phyloP scores from a whole-genome alignment of 2,113 vertebrate species.

The Motacilla tschutschensis region DNA sequence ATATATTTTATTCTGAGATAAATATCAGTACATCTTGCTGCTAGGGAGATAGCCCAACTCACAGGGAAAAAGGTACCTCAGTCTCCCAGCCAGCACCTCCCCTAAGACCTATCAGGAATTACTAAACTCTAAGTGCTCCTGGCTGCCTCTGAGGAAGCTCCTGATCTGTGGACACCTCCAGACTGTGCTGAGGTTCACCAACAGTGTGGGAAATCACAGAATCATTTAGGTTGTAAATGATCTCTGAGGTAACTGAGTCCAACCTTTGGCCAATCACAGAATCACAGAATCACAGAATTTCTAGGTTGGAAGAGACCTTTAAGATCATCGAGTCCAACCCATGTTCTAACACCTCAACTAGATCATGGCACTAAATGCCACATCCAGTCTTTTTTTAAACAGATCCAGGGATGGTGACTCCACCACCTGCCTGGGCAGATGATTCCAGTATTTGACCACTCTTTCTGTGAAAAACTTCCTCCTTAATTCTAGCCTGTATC shows the following conservation, averaged over 20 bases:
- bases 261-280: neutral
- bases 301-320: too few species aligned
- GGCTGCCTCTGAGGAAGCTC: neutral
- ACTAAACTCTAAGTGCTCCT: neutral
- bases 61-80: neutral
- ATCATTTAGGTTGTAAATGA: neutral
- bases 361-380: too few species aligned
- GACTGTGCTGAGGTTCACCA: neutral
- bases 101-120: neutral
- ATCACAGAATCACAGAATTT: too few species aligned
- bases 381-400: too few species aligned
- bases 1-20: neutral
- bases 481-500: too few species aligned
- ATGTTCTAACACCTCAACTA: too few species aligned
- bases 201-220: fast-evolving
- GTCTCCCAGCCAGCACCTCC: fast-evolving
- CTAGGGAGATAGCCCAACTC: neutral
- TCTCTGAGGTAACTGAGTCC: neutral
- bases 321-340: too few species aligned
- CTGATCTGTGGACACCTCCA: neutral
- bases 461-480: too few species aligned
- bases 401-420: too few species aligned
- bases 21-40: neutral
- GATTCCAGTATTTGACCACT: too few species aligned
- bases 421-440: too few species aligned